Base-by-base conservation (phyloP, 1,140 invertebrate species). In the Orius insidiosus region DNA sequence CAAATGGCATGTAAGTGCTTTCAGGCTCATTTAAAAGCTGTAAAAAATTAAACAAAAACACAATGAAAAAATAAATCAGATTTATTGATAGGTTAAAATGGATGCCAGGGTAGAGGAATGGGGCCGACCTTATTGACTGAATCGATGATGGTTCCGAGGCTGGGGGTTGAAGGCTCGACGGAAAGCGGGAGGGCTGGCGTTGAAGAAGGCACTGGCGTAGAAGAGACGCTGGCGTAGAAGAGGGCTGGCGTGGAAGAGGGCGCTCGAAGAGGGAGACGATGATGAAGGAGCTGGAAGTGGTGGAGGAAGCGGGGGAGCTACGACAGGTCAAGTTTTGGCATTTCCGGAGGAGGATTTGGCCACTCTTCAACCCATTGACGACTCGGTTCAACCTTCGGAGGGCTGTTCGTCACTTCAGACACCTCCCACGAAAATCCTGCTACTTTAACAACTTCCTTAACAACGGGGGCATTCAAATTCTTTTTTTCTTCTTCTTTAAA, bases 81-180 rank as follows among this genome's bases (percentile, higher is more conserved):
- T 40, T 18, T 40, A 40, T 18, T 18, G n/a, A n/a, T n/a, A n/a
- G 15, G 38, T 5, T 15, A 40, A 13, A 40, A n/a, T 15, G 16
- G 15, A 36, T 6, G 32, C 34, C 34, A 35, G n/a, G 30, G 3
- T 44, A 18, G 10, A 45, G 7, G 32, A 46, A 3, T 15, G 3
- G 19, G 11, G 14, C 13, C 10, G 37, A 53, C 55, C 47, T 56
- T 52, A 45, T 56, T 56, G 33, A 56, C 55, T 16, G 55, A 55
- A 18, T 55, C 54, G 5, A 56, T 39, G 31, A 56, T 55, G 15
- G 55, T 53, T 13, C 55, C 55, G 1, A 56, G 42, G 31, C 53
- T 54, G 32, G 48, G 33, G n/a, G 42, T 42, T 33, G 47, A 36
- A 43, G 24, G 41, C 34, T 34, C 24, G 14, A 10, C 16, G 15